phyloP scores from a whole-genome alignment of 2,888 invertebrate species.

The Heteromurus nitidus region DNA sequence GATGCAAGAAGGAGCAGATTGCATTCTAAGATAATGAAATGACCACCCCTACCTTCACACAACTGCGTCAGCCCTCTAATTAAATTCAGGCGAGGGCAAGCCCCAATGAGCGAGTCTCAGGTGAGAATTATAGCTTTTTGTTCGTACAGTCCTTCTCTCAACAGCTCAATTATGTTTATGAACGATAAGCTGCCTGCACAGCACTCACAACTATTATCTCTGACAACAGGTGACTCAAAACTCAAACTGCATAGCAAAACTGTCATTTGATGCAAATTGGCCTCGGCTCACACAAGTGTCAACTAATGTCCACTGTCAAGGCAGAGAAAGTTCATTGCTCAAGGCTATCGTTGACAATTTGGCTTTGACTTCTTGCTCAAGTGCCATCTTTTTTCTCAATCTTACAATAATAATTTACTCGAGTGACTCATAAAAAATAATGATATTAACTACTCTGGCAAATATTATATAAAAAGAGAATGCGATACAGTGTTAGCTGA shows the following conservation, averaged over 20 bases:
- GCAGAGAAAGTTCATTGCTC: slow-evolving; percentile 50
- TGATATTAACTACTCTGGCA: too few relatives aligned
- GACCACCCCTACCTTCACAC: too few relatives aligned
- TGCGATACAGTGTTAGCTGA: background rate
- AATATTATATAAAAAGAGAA: too few relatives aligned
- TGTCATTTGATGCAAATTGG: slow-evolving; percentile 39
- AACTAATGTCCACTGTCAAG: slow-evolving; percentile 22
- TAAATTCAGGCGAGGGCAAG: background rate
- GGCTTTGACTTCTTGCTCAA: background rate
- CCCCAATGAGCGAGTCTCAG: background rate
- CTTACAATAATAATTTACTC: too few relatives aligned
- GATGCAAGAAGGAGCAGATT: too few relatives aligned
- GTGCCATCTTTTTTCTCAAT: background rate
- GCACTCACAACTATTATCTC: too few relatives aligned
- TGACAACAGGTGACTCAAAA: background rate
- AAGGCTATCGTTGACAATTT: slow-evolving; percentile 37
- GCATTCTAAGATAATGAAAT: too few relatives aligned
- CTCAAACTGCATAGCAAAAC: too few relatives aligned
- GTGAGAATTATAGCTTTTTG: background rate
- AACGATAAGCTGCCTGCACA: too few relatives aligned
- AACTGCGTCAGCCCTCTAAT: background rate
- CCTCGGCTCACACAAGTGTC: slow-evolving; percentile 28
- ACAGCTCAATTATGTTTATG: too few relatives aligned
- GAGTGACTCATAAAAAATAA: too few relatives aligned
- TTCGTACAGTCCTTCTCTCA: background rate